Evolutionary conservation across 2,797 vertebrate genomes (phyloP), one percentile per base, ranked within the genome.

Genomic region (Takifugu rubripes): DNA sequence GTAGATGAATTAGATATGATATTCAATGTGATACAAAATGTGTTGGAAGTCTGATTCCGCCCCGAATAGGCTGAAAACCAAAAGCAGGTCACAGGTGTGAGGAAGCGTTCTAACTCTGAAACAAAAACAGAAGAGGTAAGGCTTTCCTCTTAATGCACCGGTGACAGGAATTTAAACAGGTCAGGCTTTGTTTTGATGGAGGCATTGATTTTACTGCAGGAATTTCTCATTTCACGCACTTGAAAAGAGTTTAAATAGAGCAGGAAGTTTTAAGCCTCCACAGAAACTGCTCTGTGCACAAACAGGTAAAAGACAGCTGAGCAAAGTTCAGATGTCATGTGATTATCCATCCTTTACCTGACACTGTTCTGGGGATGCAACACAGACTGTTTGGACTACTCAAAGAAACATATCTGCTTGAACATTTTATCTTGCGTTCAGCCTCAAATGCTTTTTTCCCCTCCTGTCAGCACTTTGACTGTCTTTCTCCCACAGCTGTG

Each of bases 361-460:
- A 55, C 72, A 54, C 74, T 42, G 46, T 67, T 54, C 60, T 11
- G 53, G 25, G n/a, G 54, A 1, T 16, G 40, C 14, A 25, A 45
- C 49, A 21, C 6, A 46, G 51, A 50, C 33, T 73, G 56, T 75
- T 77, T 57, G 53, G 36, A 64, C 69, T 68, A 59, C 33, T 49
- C 48, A 54, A 46, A 62, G 52, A 52, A 71, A 64, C 47, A 54
- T 10, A 46, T 52, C 15, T 1, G 21, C n/a, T 5, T 49, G 43
- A 24, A 36, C 5, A 47, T 47, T 70, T 53, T 64, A 62, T 62
- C 45, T 61, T 5, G 17, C 42, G 15, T 40, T 45, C 8, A 48
- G 2, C 31, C 27, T 66, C 49, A 33, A 52, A 46, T 43, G 29
- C 0, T 26, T 6, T 10, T 49, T 25, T 21, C 31, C 15, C 45